Percentiles rank a stretch among this genome's conserved stretches.
Evolutionary conservation across 2,113 vertebrate genomes (phyloP).

Genomic region (Dipodomys stephensi): DNA sequence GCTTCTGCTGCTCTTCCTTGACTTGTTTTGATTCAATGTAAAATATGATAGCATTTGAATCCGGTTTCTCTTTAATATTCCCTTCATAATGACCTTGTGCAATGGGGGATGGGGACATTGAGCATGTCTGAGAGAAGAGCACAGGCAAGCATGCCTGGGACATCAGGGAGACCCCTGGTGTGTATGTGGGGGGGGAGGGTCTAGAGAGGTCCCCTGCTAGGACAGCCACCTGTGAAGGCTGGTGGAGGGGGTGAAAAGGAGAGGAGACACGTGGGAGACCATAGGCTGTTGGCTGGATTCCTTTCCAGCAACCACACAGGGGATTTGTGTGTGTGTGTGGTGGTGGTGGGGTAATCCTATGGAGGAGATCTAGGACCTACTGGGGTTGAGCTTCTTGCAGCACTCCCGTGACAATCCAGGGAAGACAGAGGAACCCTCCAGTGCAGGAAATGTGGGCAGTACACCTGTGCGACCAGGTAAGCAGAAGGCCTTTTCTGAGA

Average conservation of each 20-base stretch:
- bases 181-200: constrained; percentile 35
- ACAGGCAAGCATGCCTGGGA: not conserved
- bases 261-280: constrained; percentile 58
- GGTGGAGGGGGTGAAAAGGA: constrained; percentile 8
- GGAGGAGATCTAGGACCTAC: not conserved
- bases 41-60: not conserved
- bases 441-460: not conserved
- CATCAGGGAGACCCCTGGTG: not conserved
- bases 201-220: constrained; percentile 13
- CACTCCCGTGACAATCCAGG: not conserved
- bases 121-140: not conserved
- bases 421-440: not conserved
- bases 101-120: not conserved
- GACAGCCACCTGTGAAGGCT: constrained; percentile 39
- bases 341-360: not conserved
- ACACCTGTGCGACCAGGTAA: not conserved
- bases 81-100: not conserved
- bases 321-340: not conserved
- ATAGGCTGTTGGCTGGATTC: constrained; percentile 51
- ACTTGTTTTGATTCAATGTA: constrained; percentile 22
- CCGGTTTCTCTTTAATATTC: constrained; percentile 2
- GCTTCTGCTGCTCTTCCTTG: not conserved
- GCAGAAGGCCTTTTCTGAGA: not conserved
- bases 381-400: not conserved
- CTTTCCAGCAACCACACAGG: not conserved